Conservation (phyloP, 2,888 invertebrate genomes). For the Drosophila tripunctata region DNA sequence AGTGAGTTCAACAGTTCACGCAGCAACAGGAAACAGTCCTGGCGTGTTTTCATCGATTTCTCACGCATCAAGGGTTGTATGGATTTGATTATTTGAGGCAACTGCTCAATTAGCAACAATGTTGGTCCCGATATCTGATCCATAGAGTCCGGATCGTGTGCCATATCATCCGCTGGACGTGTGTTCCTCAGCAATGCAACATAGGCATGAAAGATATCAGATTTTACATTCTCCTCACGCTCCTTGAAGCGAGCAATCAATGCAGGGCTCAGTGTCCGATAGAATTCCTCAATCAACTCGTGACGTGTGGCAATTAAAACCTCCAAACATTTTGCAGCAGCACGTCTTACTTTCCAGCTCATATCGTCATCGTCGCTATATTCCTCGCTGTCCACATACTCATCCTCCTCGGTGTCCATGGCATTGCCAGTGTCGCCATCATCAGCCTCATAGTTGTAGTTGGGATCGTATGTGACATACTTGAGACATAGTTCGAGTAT, state of each 20-base stretch:
- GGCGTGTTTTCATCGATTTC: conserved; percentile 93
- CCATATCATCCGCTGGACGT: conserved; percentile 87
- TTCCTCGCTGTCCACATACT: conserved; percentile 94
- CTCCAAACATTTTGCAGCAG: conserved; percentile 98
- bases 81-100: conserved; percentile 93
- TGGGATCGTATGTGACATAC: conserved; percentile 98
- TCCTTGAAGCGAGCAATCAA: conserved; percentile 97
- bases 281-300: conserved; percentile 95
- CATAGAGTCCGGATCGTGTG: conserved; percentile 89
- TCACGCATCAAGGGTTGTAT: conserved; percentile 94
- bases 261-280: conserved; percentile 94
- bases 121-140: conserved; percentile 91
- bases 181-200: conserved; percentile 96
- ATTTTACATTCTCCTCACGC: conserved; percentile 99
- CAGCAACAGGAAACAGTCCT: conserved; percentile 95
- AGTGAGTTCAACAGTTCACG: conserved; percentile 95
- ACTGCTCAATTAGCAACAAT: conserved; percentile 86
- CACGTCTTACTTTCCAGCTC: conserved; percentile 99
- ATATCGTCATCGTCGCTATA: conserved; percentile 99
- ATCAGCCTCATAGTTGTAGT: conserved; percentile 98
- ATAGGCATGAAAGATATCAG: conserved; percentile 98
- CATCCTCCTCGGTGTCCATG: conserved; percentile 89
- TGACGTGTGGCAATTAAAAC: conserved; percentile 96
- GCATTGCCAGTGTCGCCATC: conserved; percentile 89
- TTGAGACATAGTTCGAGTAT: conserved; percentile 94